phyloP scores from a whole-genome alignment of 2,113 vertebrate genomes.

The Hippocampus zosterae region DNA sequence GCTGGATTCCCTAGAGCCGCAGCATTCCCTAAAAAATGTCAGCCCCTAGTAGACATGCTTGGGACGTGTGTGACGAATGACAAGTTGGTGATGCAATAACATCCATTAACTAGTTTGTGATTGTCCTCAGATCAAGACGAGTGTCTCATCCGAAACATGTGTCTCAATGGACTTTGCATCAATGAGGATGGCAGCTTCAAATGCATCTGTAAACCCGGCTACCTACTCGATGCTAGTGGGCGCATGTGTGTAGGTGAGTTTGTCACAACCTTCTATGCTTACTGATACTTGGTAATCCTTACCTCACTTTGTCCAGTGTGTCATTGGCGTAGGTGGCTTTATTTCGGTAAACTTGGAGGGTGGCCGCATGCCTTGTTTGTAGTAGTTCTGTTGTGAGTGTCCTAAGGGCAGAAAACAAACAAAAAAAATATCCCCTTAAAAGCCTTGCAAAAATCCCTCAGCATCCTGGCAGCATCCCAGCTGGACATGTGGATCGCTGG shows the following conservation, averaged over 20 bases:
- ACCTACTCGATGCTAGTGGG: slow-evolving; percentile 73
- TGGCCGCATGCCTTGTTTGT: slow-evolving; percentile 38
- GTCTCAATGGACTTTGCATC: slow-evolving; percentile 94
- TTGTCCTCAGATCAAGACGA: slow-evolving; percentile 87
- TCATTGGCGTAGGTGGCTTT: slow-evolving; percentile 17
- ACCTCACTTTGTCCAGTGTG: not conserved
- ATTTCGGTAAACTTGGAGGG: slow-evolving; percentile 26
- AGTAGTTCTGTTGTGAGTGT: slow-evolving; percentile 30
- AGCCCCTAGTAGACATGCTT: too few relatives aligned
- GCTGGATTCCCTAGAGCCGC: too few relatives aligned
- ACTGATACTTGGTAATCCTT: not conserved
- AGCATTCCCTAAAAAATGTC: too few relatives aligned
- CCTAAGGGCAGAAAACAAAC: slow-evolving; percentile 27
- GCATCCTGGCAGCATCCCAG: slow-evolving; percentile 40
- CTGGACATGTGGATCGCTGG: slow-evolving; percentile 42
- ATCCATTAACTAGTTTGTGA: slow-evolving; percentile 5
- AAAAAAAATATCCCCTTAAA: slow-evolving; percentile 62
- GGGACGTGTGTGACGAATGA: too few relatives aligned
- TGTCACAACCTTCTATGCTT: slow-evolving; percentile 5
- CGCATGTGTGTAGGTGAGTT: slow-evolving; percentile 74
- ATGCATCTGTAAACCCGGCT: slow-evolving; percentile 96
- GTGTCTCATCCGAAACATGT: slow-evolving; percentile 91
- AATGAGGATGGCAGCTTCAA: slow-evolving; percentile 98
- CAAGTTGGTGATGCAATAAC: too few relatives aligned
- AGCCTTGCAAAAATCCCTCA: slow-evolving; percentile 53